Percentiles rank a stretch among this genome's conserved stretches.
These are phyloP conservation scores for Hipposideros larvatus DNA, from an alignment of 2,797 vertebrate species.

Conservation along the genomic window DNA sequence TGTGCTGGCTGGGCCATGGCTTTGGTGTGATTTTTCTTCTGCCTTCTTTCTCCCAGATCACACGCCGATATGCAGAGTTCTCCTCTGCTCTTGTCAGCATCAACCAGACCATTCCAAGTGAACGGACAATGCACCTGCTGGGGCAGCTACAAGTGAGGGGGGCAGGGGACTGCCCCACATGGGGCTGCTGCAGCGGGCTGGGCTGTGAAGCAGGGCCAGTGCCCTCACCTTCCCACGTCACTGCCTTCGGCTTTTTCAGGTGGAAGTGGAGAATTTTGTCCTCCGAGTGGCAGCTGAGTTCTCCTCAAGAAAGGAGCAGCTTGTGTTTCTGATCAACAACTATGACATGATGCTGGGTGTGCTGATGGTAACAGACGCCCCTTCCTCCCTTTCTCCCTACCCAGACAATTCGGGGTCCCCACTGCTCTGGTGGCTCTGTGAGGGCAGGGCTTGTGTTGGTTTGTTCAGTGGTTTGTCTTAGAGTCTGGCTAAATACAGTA, in stretches of 20 bases:
- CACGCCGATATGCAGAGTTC: slow-evolving; percentile 95
- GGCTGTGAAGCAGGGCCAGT: rapidly evolving
- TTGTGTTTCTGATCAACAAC: slow-evolving; percentile 98
- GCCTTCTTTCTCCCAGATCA: slow-evolving; percentile 89
- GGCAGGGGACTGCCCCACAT: rapidly evolving
- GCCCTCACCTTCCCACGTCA: background rate
- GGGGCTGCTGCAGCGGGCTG: background rate
- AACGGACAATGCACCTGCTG: slow-evolving; percentile 92
- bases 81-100: slow-evolving; percentile 97
- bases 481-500: background rate
- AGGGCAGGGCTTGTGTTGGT: background rate
- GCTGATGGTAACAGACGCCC: slow-evolving; percentile 90
- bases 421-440: rapidly evolving
- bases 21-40: background rate
- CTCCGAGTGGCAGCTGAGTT: slow-evolving; percentile 97
- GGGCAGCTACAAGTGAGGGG: slow-evolving; percentile 93
- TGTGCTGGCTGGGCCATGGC: background rate
- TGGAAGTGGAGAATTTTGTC: slow-evolving; percentile 97
- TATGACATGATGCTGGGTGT: slow-evolving; percentile 97
- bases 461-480: background rate
- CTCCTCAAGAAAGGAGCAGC: slow-evolving; percentile 95
- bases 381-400: rapidly evolving
- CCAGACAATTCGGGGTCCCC: rapidly evolving
- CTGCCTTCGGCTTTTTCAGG: slow-evolving; percentile 83
- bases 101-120: slow-evolving; percentile 96